Base-by-base conservation (phyloP, 2,888 invertebrate genomes). In the Andrena chrysosceles region DNA sequence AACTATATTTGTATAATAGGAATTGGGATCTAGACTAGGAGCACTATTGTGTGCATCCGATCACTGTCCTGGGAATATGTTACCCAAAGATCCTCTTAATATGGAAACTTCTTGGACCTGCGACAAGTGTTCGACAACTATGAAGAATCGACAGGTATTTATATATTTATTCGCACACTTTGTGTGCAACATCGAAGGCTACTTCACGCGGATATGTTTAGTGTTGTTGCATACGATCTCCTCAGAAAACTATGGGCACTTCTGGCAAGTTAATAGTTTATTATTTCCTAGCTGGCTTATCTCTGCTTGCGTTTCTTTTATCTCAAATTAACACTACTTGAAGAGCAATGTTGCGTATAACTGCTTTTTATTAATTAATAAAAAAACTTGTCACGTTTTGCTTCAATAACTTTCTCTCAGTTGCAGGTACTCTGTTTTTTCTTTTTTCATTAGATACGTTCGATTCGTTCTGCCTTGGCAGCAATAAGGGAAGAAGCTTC, bases 11-110 rank as follows among this genome's bases (percentile, higher is more conserved):
- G 16, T 23, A 35, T 33, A 33, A 13, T 73, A 94, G 94, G 97
- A 97, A 94, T 95, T 95, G 82, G 96, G 96, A 1, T 95, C 96
- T 0, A 91, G 94, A 8, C 92, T 96, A 66, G 94, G 95, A n/a
- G 96, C 95, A 33, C 93, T 96, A 0, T 94, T 95, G 81, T 96
- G 96, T 86, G 95, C 95, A 87, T 94, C 94, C 67, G 91, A 94
- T 6, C 92, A 94, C 62, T 95, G 93, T 72, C 92, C 93, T 0
- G 96, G 96, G 5, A 94, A 94, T 20, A 93, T 97, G 35, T 91
- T 96, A 10, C 96, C 96, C 0, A 89, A 94, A n/a, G 94, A 96
- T 77, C 95, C 96, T 0, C 91, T 96, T 71, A 95, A 95, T 66
- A 87, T 91, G n/a, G 93, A 94, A 42, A 94, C 95, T 26, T 83